Conservation (phyloP, 2,113 vertebrate genomes). For the Chamaetylas fuelleborni region DNA sequence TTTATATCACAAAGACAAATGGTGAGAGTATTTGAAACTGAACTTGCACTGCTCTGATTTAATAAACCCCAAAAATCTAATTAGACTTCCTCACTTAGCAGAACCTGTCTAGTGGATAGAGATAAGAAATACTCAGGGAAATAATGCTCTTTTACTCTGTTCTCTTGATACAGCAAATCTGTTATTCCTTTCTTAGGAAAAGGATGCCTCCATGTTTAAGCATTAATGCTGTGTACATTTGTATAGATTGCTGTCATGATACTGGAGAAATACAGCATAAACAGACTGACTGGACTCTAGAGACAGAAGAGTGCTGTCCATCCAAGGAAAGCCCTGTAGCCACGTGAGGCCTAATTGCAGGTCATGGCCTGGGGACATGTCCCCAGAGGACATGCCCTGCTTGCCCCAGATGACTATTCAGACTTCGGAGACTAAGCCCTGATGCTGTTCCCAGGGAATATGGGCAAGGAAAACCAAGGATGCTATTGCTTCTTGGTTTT, state of each 20-base stretch:
- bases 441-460: neutral
- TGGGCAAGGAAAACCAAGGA: neutral
- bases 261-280: neutral
- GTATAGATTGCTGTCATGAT: neutral
- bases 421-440: neutral
- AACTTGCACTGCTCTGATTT: constrained; percentile 46
- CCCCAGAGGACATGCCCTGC: neutral
- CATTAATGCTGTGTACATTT: neutral
- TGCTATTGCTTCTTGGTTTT: neutral
- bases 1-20: neutral
- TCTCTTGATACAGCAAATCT: constrained; percentile 23
- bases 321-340: neutral
- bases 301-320: neutral
- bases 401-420: neutral
- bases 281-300: neutral
- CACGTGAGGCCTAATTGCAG: neutral
- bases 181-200: constrained; percentile 31
- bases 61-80: constrained; percentile 39
- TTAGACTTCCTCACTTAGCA: constrained; percentile 58
- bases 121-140: neutral
- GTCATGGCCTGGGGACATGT: neutral
- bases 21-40: neutral
- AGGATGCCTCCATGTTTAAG: neutral
- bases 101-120: constrained; percentile 35
- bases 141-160: constrained; percentile 29